Evolutionary conservation across 2,888 invertebrate species (phyloP).

Genomic region (Mystacides longicornis): DNA sequence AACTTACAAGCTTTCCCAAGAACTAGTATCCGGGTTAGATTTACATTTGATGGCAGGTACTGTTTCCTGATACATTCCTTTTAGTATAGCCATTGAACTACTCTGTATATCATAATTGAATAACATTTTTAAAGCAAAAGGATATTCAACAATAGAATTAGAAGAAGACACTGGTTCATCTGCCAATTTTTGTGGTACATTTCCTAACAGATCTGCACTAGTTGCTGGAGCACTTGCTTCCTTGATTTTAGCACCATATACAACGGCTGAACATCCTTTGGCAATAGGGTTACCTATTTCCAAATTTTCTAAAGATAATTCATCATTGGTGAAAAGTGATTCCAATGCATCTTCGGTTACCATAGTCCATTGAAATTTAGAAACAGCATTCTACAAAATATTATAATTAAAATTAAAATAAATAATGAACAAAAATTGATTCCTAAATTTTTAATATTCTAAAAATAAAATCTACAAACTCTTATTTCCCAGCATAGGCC

Average conservation of each 20-base stretch:
- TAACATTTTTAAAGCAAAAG: conserved; percentile 83
- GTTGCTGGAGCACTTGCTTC: conserved; percentile 4
- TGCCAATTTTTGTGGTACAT: background rate
- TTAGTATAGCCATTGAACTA: conserved; percentile 66
- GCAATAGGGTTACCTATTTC: conserved; percentile 64
- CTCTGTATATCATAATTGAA: conserved; percentile 85
- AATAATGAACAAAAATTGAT: conserved; percentile 27
- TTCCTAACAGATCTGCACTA: background rate
- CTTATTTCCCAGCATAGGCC: conserved; percentile 72
- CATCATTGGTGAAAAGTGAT: conserved; percentile 33
- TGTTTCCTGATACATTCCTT: conserved; percentile 75
- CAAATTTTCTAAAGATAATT: conserved; percentile 50
- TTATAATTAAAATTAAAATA: conserved; percentile 23
- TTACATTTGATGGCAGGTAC: conserved; percentile 60
- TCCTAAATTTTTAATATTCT: no score
- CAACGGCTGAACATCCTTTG: conserved; percentile 76
- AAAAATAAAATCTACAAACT: conserved; percentile 33
- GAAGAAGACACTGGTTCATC: conserved; percentile 18
- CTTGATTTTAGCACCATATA: conserved; percentile 58
- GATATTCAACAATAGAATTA: conserved; percentile 39
- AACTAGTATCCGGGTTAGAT: conserved; percentile 39
- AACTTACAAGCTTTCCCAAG: conserved; percentile 50
- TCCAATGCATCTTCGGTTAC: conserved; percentile 40
- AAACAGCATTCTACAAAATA: conserved; percentile 47
- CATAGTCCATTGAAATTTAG: conserved; percentile 49